phyloP scores from a whole-genome alignment of 2,113 vertebrate species.

The Xerus inauris region DNA sequence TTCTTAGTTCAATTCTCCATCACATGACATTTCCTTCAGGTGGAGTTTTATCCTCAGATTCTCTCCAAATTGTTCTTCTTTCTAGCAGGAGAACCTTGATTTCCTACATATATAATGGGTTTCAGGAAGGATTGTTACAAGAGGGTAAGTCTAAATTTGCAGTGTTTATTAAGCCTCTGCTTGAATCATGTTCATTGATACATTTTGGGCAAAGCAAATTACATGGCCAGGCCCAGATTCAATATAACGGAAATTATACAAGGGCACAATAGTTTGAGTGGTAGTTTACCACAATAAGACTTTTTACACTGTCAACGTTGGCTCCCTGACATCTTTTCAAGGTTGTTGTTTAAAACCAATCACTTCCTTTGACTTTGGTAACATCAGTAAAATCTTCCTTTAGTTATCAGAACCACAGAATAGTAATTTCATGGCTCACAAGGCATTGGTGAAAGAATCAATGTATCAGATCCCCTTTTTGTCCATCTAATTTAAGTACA shows the following conservation, averaged over 20 bases:
- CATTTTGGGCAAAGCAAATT: neutral
- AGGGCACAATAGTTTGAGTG: accelerated
- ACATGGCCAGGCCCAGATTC: neutral
- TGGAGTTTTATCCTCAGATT: neutral
- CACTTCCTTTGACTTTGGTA: neutral
- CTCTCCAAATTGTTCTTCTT: neutral
- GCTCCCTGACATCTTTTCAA: neutral
- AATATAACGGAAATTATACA: neutral
- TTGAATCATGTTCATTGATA: neutral
- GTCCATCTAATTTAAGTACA: neutral
- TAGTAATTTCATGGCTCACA: neutral
- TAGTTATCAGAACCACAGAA: neutral
- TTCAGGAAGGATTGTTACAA: neutral
- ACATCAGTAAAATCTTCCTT: neutral
- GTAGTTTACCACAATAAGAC: neutral
- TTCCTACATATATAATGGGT: neutral
- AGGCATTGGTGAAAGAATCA: neutral
- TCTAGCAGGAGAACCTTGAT: neutral
- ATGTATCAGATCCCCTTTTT: neutral
- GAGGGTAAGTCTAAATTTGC: neutral
- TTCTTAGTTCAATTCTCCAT: neutral
- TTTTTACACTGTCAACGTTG: neutral
- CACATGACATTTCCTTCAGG: neutral
- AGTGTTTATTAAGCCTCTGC: neutral
- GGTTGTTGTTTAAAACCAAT: neutral